Base-by-base conservation (phyloP, 2,113 vertebrate genomes). In the Gila orcuttii region DNA sequence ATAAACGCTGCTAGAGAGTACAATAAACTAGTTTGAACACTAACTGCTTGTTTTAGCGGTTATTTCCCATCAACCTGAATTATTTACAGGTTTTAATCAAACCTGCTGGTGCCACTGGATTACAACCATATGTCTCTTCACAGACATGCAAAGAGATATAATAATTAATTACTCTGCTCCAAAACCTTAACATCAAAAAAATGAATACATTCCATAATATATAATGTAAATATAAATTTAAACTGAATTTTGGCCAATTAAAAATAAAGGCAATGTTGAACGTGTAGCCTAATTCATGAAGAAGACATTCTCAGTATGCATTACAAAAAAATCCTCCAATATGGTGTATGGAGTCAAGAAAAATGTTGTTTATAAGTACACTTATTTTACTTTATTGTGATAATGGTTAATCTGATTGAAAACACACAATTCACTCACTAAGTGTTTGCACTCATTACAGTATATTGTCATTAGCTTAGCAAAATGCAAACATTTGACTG, bases 61-160 rank as follows among this genome's bases (percentile, higher is more conserved):
- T 60, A 21, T 60, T 25, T 42, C 33, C 23, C 19, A 79, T n/a
- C 28, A 4, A 52, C 50, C 50, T 52, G 50, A 52, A 52, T 52
- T 52, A 52, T 52, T 52, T 52, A 52, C 50, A 52, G 50, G 15
- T 52, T 52, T 52, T 79, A 62, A 78, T 79, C 21, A 79, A 80
- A 80, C 39, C n/a, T 19, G n/a, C 59, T 64, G 4, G 39, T 80
- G 59, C 23, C 13, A 64, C 28, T 28, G 13, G n/a, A 64, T 80
- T 80, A 64, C 36, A 64, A 45, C 15, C 39, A 42, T 25, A 25
- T 45, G 59, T 45, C 78, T 64, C 57, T 39, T n/a, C 11, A 36
- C 28, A 79, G 19, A 79, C 21, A 39, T 79, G 4, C 76, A 39
- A 39, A 39, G 21, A 62, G 13, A 79, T 42, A n/a, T 17, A 64